phyloP scores from a whole-genome alignment of 2,888 invertebrate genomes.

The Aquatica leii region DNA sequence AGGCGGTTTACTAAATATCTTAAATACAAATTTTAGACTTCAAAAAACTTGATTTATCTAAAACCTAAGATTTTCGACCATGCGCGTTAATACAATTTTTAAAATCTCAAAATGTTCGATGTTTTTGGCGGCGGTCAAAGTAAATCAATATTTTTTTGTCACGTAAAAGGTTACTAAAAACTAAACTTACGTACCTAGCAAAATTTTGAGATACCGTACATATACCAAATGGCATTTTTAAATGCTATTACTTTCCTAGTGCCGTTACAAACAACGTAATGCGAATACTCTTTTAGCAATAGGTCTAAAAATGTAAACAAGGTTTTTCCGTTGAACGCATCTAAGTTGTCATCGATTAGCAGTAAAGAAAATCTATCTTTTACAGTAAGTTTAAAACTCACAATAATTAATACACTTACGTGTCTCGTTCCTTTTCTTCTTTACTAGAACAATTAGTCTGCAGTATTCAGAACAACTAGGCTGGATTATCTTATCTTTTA shows the following conservation, averaged over 20 bases:
- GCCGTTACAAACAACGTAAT: conserved; percentile 42
- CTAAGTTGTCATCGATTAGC: conserved; percentile 39
- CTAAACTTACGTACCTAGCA: conserved; percentile 6
- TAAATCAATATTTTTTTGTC: conserved; percentile 21
- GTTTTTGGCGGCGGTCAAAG: conserved; percentile 30
- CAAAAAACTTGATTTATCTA: conserved; percentile 46
- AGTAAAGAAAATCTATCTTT: conserved; percentile 9
- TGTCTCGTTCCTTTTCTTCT: background rate
- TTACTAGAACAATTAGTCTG: conserved; percentile 9
- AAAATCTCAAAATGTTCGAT: conserved; percentile 25
- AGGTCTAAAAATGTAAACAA: conserved; percentile 41
- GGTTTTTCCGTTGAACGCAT: conserved; percentile 30
- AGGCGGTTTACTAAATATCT: conserved; percentile 46
- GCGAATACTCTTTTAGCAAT: conserved; percentile 35
- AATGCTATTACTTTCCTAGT: conserved; percentile 39
- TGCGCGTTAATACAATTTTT: background rate
- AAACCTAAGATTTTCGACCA: background rate
- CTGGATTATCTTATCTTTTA: conserved; percentile 4
- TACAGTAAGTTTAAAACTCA: background rate
- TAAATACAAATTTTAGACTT: conserved; percentile 45
- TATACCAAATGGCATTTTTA: conserved; percentile 42
- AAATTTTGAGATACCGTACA: conserved; percentile 37
- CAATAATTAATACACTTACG: conserved; percentile 2
- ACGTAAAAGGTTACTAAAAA: conserved; percentile 3
- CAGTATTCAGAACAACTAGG: conserved; percentile 8